Evolutionary conservation across 1,140 invertebrate species (phyloP), one percentile per base, ranked within the genome.

Genomic region (Atta texana): DNA sequence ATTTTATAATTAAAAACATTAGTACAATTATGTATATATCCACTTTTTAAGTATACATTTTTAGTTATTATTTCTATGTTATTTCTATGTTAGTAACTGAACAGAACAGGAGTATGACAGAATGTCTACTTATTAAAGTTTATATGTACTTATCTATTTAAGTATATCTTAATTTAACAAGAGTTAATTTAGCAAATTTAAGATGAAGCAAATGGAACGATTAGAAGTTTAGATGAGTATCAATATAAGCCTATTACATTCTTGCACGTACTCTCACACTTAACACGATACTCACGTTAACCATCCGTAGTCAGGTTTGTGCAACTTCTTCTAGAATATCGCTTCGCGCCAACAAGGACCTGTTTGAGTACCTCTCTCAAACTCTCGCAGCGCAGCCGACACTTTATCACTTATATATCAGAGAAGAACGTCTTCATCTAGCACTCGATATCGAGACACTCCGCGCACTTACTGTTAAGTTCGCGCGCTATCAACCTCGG

Each of bases 201-300:
- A 34, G 3, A 39, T 66, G 18, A 34, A 34, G 7, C 61, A 31
- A 64, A 21, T 39, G 10, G 0, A 10, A 39, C 10, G 34, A 44
- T 66, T 39, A 44, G 8, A 21, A 44, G 34, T 18, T 66, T 66
- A 66, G 16, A 66, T 66, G 16, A 7, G 4, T 34, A 66, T 14
- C n/a, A 69, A 81, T 57, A 51, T 51, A 55, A 55, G 2, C 31
- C 28, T 14, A 28, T 16, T 12, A 5, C 31, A 78, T 80, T 68
- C 28, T 68, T 55, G 74, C 55, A 24, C 61, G 51, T 75, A 28
- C 28, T 21, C 12, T 55, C 12, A 4, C 8, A 76, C 53, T 31
- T 53, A 68, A 66, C 28, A 28, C 4, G 64, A 81, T 88, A 92
- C 91, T 92, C 69, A 92, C 91, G 85, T 92, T 92, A 87, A 92